Percentiles rank a stretch among this genome's conserved stretches.
Evolutionary conservation across 1,140 invertebrate genomes (phyloP).

Genomic region (Conopomorpha cramerella): DNA sequence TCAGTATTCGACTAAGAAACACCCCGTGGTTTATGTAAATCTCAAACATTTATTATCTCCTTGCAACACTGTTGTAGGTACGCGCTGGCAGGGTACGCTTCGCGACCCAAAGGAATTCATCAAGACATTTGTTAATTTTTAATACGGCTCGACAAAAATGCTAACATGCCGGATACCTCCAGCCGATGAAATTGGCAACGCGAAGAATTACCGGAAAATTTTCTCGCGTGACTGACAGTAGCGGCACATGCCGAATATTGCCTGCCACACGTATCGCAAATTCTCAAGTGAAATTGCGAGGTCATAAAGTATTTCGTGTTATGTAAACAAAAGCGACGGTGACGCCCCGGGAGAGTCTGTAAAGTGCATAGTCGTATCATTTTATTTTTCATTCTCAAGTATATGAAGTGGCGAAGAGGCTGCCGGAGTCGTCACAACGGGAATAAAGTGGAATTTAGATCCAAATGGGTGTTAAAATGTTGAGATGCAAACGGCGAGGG

Average conservation of each 20-base stretch:
- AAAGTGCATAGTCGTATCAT: slow-evolving; percentile 23
- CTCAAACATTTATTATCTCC: slow-evolving; percentile 26
- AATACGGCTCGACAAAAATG: too few relatives aligned
- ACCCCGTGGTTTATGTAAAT: slow-evolving; percentile 33
- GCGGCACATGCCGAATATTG: too few relatives aligned
- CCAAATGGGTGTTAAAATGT: slow-evolving; percentile 31
- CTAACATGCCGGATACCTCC: too few relatives aligned
- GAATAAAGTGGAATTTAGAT: slow-evolving; percentile 26
- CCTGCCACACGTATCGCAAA: too few relatives aligned
- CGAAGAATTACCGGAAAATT: too few relatives aligned
- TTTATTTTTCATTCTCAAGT: slow-evolving; percentile 15
- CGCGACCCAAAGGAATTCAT: slow-evolving; percentile 15
- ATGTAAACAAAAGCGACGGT: too few relatives aligned
- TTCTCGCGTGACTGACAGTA: too few relatives aligned
- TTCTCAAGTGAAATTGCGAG: slow-evolving; percentile 9
- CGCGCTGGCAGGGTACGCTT: slow-evolving; percentile 5
- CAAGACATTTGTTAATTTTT: slow-evolving; percentile 22
- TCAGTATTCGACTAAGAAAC: slow-evolving; percentile 34
- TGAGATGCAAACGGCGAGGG: slow-evolving; percentile 12
- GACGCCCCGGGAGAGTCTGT: slow-evolving; percentile 19
- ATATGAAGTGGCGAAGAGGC: slow-evolving; percentile 15
- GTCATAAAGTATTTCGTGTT: slow-evolving; percentile 10
- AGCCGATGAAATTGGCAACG: too few relatives aligned
- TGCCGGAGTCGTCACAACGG: slow-evolving; percentile 14
- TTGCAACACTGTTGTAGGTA: slow-evolving; percentile 25